Percentiles rank a stretch among this genome's conserved stretches.
Conservation (phyloP, 2,888 invertebrate species). For the Archips crataeganus region DNA sequence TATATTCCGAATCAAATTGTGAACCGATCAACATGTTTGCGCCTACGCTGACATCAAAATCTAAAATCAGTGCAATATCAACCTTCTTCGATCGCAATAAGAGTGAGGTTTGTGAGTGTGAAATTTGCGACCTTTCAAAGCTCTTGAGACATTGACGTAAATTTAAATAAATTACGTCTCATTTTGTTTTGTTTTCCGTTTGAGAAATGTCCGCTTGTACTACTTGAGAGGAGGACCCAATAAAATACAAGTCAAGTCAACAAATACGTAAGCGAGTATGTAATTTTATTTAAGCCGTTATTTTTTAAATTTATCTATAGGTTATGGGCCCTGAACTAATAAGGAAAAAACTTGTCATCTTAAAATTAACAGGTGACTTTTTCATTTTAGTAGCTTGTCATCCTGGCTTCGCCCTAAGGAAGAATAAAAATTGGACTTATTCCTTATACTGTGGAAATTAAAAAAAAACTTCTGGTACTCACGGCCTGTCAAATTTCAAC, state of each 20-base stretch:
- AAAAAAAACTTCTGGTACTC: too few relatives aligned
- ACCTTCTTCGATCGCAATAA: constrained; percentile 49
- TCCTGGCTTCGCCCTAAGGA: too few relatives aligned
- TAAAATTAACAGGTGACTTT: too few relatives aligned
- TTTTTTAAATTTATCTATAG: too few relatives aligned
- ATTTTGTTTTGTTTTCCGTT: constrained; percentile 3
- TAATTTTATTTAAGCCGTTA: too few relatives aligned
- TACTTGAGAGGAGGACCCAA: not conserved
- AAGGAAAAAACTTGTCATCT: too few relatives aligned
- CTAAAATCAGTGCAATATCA: constrained; percentile 45
- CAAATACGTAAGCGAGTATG: not conserved
- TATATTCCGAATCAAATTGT: constrained; percentile 81
- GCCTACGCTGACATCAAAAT: constrained; percentile 66
- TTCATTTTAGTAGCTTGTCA: too few relatives aligned
- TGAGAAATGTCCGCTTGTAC: not conserved
- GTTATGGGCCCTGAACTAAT: too few relatives aligned
- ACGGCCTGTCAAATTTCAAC: too few relatives aligned
- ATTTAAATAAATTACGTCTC: constrained; percentile 54
- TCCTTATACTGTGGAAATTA: too few relatives aligned
- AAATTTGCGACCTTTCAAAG: constrained; percentile 74
- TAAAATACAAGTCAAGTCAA: not conserved
- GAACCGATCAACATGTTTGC: constrained; percentile 77
- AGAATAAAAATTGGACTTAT: too few relatives aligned
- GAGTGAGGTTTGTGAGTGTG: constrained; percentile 46
- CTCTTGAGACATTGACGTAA: constrained; percentile 55